Conservation (phyloP, 2,888 invertebrate genomes). For the Eilema depressum region DNA sequence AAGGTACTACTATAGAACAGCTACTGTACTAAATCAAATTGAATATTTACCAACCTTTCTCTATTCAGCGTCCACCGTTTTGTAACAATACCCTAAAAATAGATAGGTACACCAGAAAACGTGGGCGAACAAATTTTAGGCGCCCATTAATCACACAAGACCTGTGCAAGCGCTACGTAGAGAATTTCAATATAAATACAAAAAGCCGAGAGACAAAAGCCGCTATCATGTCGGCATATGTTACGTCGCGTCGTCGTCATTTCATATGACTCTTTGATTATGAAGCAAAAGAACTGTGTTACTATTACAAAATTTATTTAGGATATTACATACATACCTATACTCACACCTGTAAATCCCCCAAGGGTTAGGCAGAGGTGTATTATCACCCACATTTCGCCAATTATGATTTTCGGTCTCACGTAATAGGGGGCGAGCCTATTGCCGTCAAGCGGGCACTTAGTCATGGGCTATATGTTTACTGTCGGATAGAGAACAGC, state of each 20-base stretch:
- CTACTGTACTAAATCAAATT: background rate
- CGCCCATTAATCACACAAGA: background rate
- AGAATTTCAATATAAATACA: background rate
- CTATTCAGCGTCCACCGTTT: background rate
- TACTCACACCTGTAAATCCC: no score
- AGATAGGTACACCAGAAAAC: background rate
- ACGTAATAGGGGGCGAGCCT: no score
- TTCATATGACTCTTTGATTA: background rate
- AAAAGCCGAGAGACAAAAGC: background rate
- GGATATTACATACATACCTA: no score
- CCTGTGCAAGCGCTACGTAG: background rate
- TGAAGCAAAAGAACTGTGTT: background rate
- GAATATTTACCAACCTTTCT: conserved; percentile 4
- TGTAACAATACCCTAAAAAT: background rate
- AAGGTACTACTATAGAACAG: no score
- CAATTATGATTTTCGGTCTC: no score
- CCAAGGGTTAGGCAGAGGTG: no score
- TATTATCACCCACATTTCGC: no score
- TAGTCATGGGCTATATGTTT: no score
- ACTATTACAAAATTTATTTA: no score
- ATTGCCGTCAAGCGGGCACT: no score
- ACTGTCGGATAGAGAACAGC: no score
- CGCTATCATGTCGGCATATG: background rate
- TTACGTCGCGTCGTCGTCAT: background rate
- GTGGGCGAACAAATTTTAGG: background rate